Evolutionary conservation across 2,888 invertebrate species (phyloP), one percentile per base, ranked within the genome.

Genomic region (Anagyrus pseudococci): DNA sequence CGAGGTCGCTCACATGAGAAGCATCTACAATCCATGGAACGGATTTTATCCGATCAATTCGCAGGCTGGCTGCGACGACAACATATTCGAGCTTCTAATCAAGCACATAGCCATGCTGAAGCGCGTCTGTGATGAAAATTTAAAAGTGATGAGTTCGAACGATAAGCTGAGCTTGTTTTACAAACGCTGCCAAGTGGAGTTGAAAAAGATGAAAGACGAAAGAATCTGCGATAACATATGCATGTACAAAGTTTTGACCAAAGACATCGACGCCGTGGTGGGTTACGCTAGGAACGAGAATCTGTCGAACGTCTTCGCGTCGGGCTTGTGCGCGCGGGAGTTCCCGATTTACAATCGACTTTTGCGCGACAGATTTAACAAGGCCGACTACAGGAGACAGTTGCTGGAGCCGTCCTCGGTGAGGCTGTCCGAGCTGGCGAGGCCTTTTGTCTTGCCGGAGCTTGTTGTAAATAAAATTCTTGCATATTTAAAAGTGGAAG

Each of bases 21-120:
- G 59, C 19, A 64, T 55, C 26, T 64, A 64, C 15, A 64, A 64
- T 25, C 59, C 63, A 3, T 64, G 63, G 63, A 64, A 59, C 37
- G 63, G 63, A 8, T 64, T 59, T 22, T 50, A 44, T 15, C 40
- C 63, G 10, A 55, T 58, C 10, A 44, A 55, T 20, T 26, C 47
- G 6, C 48, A 58, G 1, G 26, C 17, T 6, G 58, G 53, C 10
- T 26, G 40, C 20, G 50, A 49, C 26, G 57, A 56, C 22, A 52
- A 64, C 41, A 56, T 59, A 4, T 64, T 64, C 26, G 50, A 56
- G n/a, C 8, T 64, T 1, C 33, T 64, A 1, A 47, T 55, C 4
- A 64, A 64, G 19, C 47, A 59, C 33, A 59, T 64, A 23, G 63
- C 63, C 2, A 58, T 49, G 13, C 17, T 64, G 19, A 26, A 25